Evolutionary conservation across 2,888 invertebrate genomes (phyloP), one percentile per base, ranked within the genome.

Genomic region (Pogonocherus hispidulus): DNA sequence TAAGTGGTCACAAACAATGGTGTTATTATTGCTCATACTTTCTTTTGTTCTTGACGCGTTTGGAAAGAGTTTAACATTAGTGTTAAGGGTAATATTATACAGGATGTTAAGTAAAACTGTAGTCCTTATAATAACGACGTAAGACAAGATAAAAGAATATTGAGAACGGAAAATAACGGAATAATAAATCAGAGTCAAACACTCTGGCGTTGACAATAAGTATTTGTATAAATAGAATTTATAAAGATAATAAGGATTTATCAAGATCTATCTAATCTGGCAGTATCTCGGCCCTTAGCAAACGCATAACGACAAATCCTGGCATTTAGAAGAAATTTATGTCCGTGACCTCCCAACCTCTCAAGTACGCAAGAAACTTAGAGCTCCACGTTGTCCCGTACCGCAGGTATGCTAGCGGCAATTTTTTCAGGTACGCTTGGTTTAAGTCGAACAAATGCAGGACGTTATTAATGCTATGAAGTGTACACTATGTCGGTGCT

Each of bases 281-380:
- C 59, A 65, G 67, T 72, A 69, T 72, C 67, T 67, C 69, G 67
- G 66, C 55, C 71, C 64, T 63, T 66, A 41, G 66, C 68, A 63
- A 68, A 69, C 65, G 55, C 67, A 67, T 64, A 64, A 69, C 68
- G 70, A 75, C 71, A 69, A 63, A 72, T 71, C 69, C 68, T 54
- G 65, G 72, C 72, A 71, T 76, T 76, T 76, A 72, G 72, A 72
- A 72, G 70, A 74, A 74, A 75, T 71, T 76, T 76, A 76, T 75
- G 71, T 56, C 62, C 63, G 55, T 66, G 72, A 69, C 76, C 76
- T 75, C 55, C 71, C 51, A 66, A 66, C 76, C 71, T 66, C 55
- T 19, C 52, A 62, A 44, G 60, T 73, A 75, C 73, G 70, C 67
- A 75, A 66, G 66, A 69, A 69, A 67, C 72, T 54, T 69, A 72